Conservation (phyloP, 92 coral and sea anemone genomes). For the Desmophyllum pertusum region DNA sequence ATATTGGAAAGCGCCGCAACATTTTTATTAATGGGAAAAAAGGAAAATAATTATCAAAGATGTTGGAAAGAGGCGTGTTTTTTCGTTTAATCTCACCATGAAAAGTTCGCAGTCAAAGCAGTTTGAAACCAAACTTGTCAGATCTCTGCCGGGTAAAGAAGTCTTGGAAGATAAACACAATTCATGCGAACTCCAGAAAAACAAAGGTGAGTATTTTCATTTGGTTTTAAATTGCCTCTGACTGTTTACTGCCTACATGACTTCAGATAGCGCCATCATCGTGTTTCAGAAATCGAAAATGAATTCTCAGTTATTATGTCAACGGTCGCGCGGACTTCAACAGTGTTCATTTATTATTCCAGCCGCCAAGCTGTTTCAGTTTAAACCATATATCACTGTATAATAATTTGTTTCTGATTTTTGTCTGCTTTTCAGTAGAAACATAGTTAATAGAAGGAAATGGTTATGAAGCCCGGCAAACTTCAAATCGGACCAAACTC, state of each 20-base stretch:
- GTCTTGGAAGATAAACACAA: too few species aligned
- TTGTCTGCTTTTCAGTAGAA: not conserved
- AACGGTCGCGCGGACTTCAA: not conserved
- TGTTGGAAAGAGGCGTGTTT: not conserved
- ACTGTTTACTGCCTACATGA: too few species aligned
- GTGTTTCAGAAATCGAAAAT: too few species aligned
- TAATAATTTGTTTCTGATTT: not conserved
- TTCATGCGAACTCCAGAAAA: too few species aligned
- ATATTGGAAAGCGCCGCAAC: not conserved
- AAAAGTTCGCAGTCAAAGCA: not conserved
- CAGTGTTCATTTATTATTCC: not conserved
- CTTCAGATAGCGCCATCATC: not conserved
- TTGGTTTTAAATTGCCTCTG: too few species aligned
- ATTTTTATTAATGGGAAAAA: not conserved
- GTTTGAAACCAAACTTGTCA: not conserved
- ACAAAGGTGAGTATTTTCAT: not conserved
- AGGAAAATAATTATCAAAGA: not conserved
- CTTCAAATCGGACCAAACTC: too few species aligned
- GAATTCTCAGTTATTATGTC: too few species aligned
- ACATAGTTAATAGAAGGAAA: not conserved
- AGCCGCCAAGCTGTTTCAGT: not conserved
- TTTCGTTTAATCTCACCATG: not conserved
- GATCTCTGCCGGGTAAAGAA: not conserved
- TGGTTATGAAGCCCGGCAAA: too few species aligned
- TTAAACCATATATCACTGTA: not conserved